A percentile compares a stretch with the other conserved stretches of the same genome.
phyloP scores from a whole-genome alignment of 2,113 vertebrate genomes.

The Dermatemys mawii region DNA sequence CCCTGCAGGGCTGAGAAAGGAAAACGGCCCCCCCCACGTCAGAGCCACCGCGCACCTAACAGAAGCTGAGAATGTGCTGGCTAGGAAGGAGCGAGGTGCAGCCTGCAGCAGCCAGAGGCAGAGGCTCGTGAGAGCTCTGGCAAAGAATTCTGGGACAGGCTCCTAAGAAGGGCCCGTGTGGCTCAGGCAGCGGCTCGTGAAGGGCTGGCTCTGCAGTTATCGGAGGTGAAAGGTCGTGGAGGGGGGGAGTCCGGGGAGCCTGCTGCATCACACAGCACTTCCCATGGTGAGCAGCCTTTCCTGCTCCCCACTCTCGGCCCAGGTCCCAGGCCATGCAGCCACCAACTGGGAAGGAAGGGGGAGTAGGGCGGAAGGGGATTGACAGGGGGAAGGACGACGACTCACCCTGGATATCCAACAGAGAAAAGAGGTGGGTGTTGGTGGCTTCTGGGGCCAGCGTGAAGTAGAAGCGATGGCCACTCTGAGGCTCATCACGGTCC shows the following conservation, averaged over 20 bases:
- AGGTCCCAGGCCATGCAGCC: not conserved
- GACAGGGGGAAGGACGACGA: not conserved
- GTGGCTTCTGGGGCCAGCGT: constrained; percentile 88
- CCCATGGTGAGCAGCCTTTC: not conserved
- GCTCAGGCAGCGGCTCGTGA: not conserved
- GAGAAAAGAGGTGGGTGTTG: constrained; percentile 90
- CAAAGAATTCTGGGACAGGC: not conserved
- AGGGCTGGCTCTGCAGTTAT: not conserved
- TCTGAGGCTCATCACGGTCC: constrained; percentile 93
- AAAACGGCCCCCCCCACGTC: not conserved
- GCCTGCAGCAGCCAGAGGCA: not conserved
- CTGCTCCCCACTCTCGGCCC: not conserved
- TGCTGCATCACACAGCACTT: not conserved
- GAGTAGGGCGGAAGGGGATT: no score
- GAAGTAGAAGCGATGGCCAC: constrained; percentile 94
- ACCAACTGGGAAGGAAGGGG: not conserved
- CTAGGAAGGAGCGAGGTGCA: not conserved
- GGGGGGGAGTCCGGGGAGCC: not conserved
- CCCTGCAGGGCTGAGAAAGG: not conserved
- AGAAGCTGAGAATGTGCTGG: not conserved
- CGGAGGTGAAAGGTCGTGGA: not conserved
- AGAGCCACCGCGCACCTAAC: no score
- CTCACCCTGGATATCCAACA: constrained; percentile 95
- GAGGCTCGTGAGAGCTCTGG: not conserved
- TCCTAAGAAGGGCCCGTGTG: no score